Evolutionary conservation across 2,797 vertebrate genomes (phyloP), one percentile per base, ranked within the genome.

Genomic region (Spinus olivaceus): DNA sequence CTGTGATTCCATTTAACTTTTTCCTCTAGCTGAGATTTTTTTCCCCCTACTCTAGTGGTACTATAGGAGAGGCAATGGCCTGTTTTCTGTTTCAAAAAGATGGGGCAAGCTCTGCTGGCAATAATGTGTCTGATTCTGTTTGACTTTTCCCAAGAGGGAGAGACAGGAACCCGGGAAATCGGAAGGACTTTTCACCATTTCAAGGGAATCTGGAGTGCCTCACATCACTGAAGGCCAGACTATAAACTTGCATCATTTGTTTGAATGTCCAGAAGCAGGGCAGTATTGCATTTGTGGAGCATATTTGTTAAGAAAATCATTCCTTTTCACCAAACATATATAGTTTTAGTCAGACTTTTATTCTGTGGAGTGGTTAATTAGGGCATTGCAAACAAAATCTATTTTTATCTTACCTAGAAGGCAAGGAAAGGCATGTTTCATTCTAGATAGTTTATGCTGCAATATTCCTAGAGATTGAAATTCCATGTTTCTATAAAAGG

Each of bases 381-480:
- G 23, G 25, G 10, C 28, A 35, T 79, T 89, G 77, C 37, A 81
- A 78, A 69, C 14, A 39, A 70, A 23, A 37, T 25, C 11, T 74
- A 6, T 56, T 90, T 81, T 80, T 64, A 30, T 49, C 28, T 49
- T 67, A 14, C 20, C 8, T 8, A 33, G 28, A 47, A 59, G 37
- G 47, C 24, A 67, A 81, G 60, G 61, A 81, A 84, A 59, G 49
- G 18, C 9, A 9, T 0, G 0, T n/a, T 90, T 50, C 1, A 1
- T 69, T 89, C 39, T 64, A 46, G 12, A 5, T 78, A 12, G 32
- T 35, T 90, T 61, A 23, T 32, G 8, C 28, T 56, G 30, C 33
- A 41, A 1, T 59, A 46, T 64, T 92, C 13, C 21, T 37, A 12
- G 47, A 46, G 47, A 22, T 54, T 0, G 0, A 57, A 85, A 72